Evolutionary conservation across 2,113 vertebrate species (phyloP).

Genomic region (Orycteropus afer): DNA sequence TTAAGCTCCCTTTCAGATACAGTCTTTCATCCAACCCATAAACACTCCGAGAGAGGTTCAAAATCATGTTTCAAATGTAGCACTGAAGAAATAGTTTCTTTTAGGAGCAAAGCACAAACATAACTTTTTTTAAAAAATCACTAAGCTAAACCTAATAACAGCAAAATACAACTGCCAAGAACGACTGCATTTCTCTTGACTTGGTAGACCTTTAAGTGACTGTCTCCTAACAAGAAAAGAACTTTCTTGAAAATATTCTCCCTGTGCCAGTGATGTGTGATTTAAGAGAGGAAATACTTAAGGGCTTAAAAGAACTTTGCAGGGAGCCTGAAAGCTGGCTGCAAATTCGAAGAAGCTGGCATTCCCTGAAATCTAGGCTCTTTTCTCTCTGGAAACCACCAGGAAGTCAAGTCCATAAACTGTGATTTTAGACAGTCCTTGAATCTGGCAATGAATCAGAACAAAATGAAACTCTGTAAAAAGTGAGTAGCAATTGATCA

Average conservation of each 20-base stretch:
- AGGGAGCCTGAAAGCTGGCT: constrained; percentile 65
- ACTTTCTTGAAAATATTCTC: constrained; percentile 49
- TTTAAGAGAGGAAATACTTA: constrained; percentile 80
- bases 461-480: constrained; percentile 46
- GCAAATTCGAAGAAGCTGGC: constrained; percentile 55
- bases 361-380: constrained; percentile 53
- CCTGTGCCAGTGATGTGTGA: constrained; percentile 54
- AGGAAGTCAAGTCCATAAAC: constrained; percentile 66
- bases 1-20: background rate
- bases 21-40: background rate
- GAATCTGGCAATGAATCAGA: constrained; percentile 64
- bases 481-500: constrained; percentile 55
- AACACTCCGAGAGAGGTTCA: constrained; percentile 26
- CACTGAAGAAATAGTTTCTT: constrained; percentile 28
- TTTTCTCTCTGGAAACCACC: constrained; percentile 77
- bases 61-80: background rate
- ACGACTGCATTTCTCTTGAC: background rate
- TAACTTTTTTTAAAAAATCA: background rate
- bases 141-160: background rate
- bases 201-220: background rate
- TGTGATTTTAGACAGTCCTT: constrained; percentile 62
- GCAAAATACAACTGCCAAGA: constrained; percentile 45
- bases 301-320: constrained; percentile 70
- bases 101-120: background rate
- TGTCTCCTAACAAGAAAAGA: constrained; percentile 52